Evolutionary conservation across 2,797 vertebrate genomes (phyloP).

Genomic region (Sebastes itinus): DNA sequence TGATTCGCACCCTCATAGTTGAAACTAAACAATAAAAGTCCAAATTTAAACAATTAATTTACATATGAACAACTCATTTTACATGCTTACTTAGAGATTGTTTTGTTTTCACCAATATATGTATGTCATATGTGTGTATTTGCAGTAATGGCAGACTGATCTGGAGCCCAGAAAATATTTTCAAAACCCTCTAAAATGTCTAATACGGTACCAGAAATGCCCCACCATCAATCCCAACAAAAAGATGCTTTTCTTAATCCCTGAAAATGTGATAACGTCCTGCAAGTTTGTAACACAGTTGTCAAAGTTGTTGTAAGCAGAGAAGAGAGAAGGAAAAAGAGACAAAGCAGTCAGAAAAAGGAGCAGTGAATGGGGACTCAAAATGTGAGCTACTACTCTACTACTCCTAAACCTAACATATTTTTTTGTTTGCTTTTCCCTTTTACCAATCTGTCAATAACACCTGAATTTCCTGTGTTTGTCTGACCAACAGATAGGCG

Average conservation of each 20-base stretch:
- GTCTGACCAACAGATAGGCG: neutral
- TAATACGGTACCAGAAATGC: neutral
- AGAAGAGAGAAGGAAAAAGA: neutral
- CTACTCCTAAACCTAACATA: neutral
- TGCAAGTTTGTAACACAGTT: neutral
- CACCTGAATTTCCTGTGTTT: neutral
- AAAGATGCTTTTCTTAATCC: neutral
- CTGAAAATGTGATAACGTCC: neutral
- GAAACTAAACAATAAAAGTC: neutral
- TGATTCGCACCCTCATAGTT: fast-evolving
- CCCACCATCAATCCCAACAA: neutral
- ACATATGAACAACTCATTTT: neutral
- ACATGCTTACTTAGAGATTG: neutral
- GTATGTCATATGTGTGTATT: neutral
- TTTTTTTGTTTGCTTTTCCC: neutral
- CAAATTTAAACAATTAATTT: neutral
- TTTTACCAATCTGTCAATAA: neutral
- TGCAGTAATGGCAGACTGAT: neutral
- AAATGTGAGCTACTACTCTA: neutral
- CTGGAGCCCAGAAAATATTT: neutral
- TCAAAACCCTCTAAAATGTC: neutral
- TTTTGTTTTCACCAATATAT: too few relatives aligned
- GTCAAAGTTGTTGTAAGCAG: neutral
- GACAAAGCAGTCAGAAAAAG: neutral
- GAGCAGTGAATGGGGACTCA: neutral